Evolutionary conservation across 2,888 invertebrate genomes (phyloP).

Genomic region (Nephrotoma appendiculata): DNA sequence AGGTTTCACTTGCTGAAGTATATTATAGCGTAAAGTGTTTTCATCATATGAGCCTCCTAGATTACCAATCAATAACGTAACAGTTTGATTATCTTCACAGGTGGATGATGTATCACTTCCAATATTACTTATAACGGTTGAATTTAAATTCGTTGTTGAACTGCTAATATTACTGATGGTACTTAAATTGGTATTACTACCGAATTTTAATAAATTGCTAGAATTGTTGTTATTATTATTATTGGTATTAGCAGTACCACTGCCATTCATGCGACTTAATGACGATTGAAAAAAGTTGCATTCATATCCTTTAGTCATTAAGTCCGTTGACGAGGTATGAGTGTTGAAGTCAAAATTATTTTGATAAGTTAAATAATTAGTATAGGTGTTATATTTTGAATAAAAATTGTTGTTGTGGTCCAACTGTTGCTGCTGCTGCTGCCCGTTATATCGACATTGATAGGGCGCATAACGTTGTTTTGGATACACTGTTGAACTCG

Average conservation of each 20-base stretch:
- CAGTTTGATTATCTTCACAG: slow-evolving; percentile 7
- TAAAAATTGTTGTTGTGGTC: neutral
- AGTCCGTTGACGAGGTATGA: neutral
- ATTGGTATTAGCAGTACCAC: neutral
- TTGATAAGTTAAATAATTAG: neutral
- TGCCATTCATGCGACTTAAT: neutral
- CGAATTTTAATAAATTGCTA: neutral
- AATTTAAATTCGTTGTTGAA: slow-evolving; percentile 1
- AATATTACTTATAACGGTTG: neutral
- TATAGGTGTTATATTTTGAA: neutral
- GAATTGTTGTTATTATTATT: neutral
- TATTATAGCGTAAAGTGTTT: slow-evolving; percentile 24
- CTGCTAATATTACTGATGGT: neutral
- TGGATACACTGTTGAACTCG: neutral
- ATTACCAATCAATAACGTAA: slow-evolving; percentile 31
- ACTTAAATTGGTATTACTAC: neutral
- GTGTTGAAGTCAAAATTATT: neutral
- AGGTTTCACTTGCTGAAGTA: slow-evolving; percentile 29
- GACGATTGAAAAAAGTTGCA: neutral
- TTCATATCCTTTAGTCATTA: neutral
- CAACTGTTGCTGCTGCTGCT: neutral
- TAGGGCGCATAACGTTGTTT: slow-evolving; percentile 26
- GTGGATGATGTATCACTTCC: neutral
- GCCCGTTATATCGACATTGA: slow-evolving; percentile 17
- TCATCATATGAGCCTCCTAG: slow-evolving; percentile 32